Evolutionary conservation across 2,113 vertebrate genomes (phyloP), one percentile per base, ranked within the genome.

Genomic region (Cephalopholis sonnerati): DNA sequence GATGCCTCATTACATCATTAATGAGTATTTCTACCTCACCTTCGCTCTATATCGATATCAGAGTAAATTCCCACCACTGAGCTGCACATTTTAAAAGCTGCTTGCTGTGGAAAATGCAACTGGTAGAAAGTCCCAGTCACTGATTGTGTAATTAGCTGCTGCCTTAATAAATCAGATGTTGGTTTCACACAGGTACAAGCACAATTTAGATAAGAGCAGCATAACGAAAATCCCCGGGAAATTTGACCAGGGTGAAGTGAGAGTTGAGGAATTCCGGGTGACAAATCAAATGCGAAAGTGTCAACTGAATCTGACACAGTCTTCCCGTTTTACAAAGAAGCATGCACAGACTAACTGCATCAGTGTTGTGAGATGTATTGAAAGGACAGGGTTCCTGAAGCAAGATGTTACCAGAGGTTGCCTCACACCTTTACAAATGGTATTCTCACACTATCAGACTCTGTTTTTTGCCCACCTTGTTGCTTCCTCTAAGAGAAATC

Each of bases 331-430:
- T 44, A 55, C 22, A 61, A 55, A 74, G 66, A 72, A 83, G 78
- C 53, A 16, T 63, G 50, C 54, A 69, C 27, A 41, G 72, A 58
- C 51, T 54, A 86, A 27, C 48, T 67, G 48, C 75, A 75, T 65
- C 25, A 68, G 3, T 77, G 58, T 71, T 16, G 25, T 51, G 20
- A 63, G 58, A 66, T 84, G 55, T 70, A 74, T 69, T 69, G 48
- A 81, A 81, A 82, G 61, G 64, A 77, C 12, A 65, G 1, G 39
- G 51, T 73, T 87, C 70, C 74, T 71, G 1, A 0, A 44, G 79
- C 66, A 82, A 82, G n/a, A 75, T 54, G 48, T 88, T 85, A 62
- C 71, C 16, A 69, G 18, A 59, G 46, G 78, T 91, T 86, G 79
- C 81, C 79, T 91, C 83, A 87, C 64, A 69, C 58, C n/a, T 69